These are phyloP conservation scores for Dipodomys spectabilis DNA, from an alignment of 2,113 vertebrate species.

Conservation along the genomic window DNA sequence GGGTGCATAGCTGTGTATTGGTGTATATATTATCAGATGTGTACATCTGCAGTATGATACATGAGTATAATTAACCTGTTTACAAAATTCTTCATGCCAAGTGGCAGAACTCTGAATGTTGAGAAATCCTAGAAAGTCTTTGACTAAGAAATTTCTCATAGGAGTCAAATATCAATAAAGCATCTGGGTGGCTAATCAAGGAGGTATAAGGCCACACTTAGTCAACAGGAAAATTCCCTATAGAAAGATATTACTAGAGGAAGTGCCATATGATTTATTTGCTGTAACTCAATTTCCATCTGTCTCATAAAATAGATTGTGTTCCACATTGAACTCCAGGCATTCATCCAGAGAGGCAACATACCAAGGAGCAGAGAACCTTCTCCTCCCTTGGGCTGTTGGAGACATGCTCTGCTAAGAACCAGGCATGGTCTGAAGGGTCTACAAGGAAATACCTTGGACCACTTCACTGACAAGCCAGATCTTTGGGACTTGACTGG, in stretches of 20 bases:
- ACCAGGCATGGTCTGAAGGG: background rate
- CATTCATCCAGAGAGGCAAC: constrained; percentile 47
- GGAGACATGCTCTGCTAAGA: constrained; percentile 33
- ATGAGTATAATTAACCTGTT: background rate
- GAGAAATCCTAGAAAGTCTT: constrained; percentile 49
- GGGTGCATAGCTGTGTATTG: background rate
- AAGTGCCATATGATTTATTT: constrained; percentile 70
- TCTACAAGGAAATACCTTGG: background rate
- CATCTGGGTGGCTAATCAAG: constrained; percentile 62
- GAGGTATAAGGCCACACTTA: constrained; percentile 47
- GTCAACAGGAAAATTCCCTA: constrained; percentile 63
- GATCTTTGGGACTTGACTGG: background rate
- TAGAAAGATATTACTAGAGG: constrained; percentile 61
- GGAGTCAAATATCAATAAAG: constrained; percentile 58
- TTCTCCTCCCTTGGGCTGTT: background rate
- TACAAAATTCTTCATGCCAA: background rate
- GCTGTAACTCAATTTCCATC: constrained; percentile 73
- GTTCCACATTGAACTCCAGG: constrained; percentile 60
- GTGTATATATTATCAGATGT: background rate
- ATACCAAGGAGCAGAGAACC: background rate
- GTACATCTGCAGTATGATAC: background rate
- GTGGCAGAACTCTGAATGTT: background rate
- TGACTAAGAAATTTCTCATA: constrained; percentile 59
- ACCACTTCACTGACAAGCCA: background rate
- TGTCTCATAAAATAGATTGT: constrained; percentile 66